These are phyloP conservation scores for Pachycephus smyrnensis DNA, from an alignment of 2,888 invertebrate species.

Conservation along the genomic window DNA sequence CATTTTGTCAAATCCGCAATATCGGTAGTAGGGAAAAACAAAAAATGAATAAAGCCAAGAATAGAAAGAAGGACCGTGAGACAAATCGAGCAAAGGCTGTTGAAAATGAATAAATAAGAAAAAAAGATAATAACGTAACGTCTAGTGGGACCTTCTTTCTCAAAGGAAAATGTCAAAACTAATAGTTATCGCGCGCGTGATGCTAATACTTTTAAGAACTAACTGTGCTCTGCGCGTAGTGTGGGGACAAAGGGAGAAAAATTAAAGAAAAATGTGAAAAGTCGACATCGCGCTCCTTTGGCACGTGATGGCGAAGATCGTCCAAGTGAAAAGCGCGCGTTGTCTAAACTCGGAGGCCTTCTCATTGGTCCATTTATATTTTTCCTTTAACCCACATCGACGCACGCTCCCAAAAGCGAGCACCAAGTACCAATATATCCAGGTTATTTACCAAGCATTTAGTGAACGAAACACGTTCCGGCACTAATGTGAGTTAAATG, in stretches of 20 bases:
- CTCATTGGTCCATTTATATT: slow-evolving; percentile 40
- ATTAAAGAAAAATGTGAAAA: not conserved
- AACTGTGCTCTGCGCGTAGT: not conserved
- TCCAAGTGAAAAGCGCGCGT: slow-evolving; percentile 1
- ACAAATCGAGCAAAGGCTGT: not conserved
- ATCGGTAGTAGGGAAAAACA: not conserved
- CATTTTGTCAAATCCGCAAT: slow-evolving; percentile 34
- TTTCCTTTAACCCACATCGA: slow-evolving; percentile 22
- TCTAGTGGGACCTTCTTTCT: not conserved
- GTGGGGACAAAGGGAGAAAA: not conserved
- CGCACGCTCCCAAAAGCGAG: not conserved
- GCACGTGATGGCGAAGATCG: not conserved
- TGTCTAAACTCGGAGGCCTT: slow-evolving; percentile 38
- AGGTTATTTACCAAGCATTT: not conserved
- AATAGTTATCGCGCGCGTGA: not conserved
- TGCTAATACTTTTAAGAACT: not conserved
- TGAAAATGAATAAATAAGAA: not conserved
- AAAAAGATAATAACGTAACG: not conserved
- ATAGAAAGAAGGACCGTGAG: not conserved
- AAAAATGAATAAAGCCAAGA: not conserved
- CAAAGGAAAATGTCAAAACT: not conserved
- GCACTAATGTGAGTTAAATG: not conserved
- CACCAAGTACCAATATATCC: not conserved
- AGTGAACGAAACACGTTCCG: not conserved
- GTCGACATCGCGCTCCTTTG: not conserved